Base-by-base conservation (phyloP, 2,888 invertebrate genomes). In the Chaetogeoica ovagalla region DNA sequence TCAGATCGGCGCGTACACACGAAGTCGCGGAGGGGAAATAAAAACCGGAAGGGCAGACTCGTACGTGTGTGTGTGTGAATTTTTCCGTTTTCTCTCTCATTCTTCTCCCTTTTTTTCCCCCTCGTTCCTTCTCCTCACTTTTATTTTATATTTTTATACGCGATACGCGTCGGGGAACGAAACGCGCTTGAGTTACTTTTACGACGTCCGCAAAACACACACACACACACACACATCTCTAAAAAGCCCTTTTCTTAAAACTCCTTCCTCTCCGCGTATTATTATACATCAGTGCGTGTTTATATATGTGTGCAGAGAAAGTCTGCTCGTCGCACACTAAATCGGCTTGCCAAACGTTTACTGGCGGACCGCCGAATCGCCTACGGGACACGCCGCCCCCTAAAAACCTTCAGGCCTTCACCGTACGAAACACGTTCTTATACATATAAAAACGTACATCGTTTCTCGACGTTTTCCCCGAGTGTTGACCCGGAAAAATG, bases 321-420 rank as follows among this genome's bases (percentile, higher is more conserved):
- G 48, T 48, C 48, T 48, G 13, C 13, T 48, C 11, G 60, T 62
- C 15, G n/a, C 52, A n/a, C 69, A 37, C 48, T 52, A 77, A 77
- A 77, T 77, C 77, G 60, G 69, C 77, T 77, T 69, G 69, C 77
- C 77, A 69, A n/a, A 60, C 77, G 52, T 77, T 77, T 77, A 69
- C 60, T 30, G 30, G 4, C 30, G 30, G 30, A 30, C 30, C 30
- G 30, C 30, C 30, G 30, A 30, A 30, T 30, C 30, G 30, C 30
- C 30, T 30, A 30, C 30, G 30, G 30, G 30, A 30, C 30, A 30
- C 30, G 30, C 30, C 30, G 30, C 30, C 30, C 30, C 30, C n/a
- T n/a, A 30, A 30, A 1, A 30, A 30, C 30, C n/a, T n/a, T n/a
- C 1, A 30, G 4, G 30, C 30, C 30, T 30, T 30, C 4, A 30